Percentiles rank a stretch among this genome's conserved stretches.
Conservation (phyloP, 2,888 invertebrate species). For the Ophonus ardosiacus region DNA sequence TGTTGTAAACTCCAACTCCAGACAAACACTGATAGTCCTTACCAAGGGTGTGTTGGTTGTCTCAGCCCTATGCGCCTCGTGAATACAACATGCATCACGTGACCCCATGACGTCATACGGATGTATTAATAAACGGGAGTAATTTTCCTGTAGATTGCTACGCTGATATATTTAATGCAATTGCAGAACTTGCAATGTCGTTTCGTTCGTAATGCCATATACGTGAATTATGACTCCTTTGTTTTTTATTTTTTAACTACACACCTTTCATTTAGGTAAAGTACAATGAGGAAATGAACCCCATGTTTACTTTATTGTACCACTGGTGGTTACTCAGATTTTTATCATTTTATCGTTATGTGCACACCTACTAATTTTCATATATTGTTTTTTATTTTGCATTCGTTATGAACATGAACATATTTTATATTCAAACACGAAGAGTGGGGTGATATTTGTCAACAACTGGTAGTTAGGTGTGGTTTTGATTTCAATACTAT, state of each 20-base stretch:
- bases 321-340: neutral
- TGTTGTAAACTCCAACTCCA: neutral
- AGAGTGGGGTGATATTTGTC: neutral
- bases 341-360: constrained; percentile 35
- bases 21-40: neutral
- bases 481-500: neutral
- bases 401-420: neutral
- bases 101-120: constrained; percentile 38
- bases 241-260: neutral
- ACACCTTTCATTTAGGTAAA: constrained; percentile 34
- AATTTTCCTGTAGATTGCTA: constrained; percentile 39
- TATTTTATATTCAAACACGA: neutral
- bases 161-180: constrained; percentile 39
- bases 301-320: neutral
- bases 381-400: neutral
- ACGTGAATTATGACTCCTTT: constrained; percentile 27
- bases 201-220: constrained; percentile 13
- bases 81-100: constrained; percentile 17
- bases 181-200: constrained; percentile 35
- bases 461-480: neutral
- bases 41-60: neutral
- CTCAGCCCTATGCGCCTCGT: neutral
- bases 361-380: constrained; percentile 29
- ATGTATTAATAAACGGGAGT: constrained; percentile 44
- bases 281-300: constrained; percentile 4